Conservation (phyloP, 2,888 invertebrate genomes). For the Ommatoiulus sabulosus region DNA sequence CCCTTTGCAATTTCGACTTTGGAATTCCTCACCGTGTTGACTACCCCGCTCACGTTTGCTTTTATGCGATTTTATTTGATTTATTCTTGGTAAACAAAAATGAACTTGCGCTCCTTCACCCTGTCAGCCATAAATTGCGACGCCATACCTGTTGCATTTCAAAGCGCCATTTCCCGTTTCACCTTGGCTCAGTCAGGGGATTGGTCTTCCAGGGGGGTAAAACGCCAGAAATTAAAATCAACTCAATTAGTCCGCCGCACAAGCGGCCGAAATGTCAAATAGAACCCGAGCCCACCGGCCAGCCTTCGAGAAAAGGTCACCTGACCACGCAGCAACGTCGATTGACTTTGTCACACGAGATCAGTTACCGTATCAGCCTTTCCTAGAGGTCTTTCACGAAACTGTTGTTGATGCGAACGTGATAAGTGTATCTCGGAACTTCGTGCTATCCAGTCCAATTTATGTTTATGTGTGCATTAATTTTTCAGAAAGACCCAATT, state of each 20-base stretch:
- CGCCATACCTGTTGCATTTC: background rate
- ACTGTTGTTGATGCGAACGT: background rate
- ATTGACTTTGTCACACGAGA: background rate
- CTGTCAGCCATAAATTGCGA: background rate
- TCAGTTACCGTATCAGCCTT: background rate
- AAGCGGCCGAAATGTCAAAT: background rate
- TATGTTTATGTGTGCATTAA: background rate
- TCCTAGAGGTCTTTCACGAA: background rate
- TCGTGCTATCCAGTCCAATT: background rate
- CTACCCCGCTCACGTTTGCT: background rate
- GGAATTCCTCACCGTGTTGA: background rate
- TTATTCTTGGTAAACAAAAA: background rate
- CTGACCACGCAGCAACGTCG: background rate
- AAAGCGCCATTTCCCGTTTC: constrained; percentile 1
- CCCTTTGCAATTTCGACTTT: no score
- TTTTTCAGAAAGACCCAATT: constrained; percentile 30
- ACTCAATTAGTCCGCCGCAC: background rate
- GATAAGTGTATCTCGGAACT: background rate
- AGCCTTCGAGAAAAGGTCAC: constrained; percentile 40
- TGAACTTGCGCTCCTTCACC: constrained; percentile 36
- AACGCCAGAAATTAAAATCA: background rate
- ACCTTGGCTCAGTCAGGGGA: constrained; percentile 30
- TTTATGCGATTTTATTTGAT: background rate
- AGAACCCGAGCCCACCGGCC: background rate
- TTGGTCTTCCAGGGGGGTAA: constrained; percentile 32